phyloP scores from a whole-genome alignment of 2,113 vertebrate genomes.

The Sturnus vulgaris region DNA sequence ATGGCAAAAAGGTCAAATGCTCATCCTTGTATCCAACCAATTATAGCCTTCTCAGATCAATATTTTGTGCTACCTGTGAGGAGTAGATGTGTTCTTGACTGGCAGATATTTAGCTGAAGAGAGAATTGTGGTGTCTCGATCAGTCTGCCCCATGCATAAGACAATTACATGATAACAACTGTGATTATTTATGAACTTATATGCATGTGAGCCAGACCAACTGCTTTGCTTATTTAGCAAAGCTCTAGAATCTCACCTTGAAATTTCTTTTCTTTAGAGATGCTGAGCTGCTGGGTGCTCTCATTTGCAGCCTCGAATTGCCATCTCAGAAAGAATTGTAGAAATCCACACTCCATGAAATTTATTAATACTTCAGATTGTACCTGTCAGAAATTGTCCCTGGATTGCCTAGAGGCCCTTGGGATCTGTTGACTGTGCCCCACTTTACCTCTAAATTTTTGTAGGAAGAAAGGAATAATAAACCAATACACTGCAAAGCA shows the following conservation, averaged over 20 bases:
- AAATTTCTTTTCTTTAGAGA: not conserved
- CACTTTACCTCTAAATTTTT: not conserved
- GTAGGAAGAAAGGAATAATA: not conserved
- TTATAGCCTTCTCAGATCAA: not conserved
- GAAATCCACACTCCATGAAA: not conserved
- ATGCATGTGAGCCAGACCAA: not conserved
- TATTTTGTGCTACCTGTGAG: not conserved
- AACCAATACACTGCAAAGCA: not conserved
- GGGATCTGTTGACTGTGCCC: not conserved
- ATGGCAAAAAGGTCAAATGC: not conserved
- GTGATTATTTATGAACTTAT: not conserved
- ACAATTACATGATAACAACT: not conserved
- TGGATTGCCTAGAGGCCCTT: not conserved
- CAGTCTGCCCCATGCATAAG: not conserved
- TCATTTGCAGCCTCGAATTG: not conserved
- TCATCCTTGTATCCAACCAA: not conserved
- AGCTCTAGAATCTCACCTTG: not conserved
- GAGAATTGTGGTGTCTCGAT: not conserved
- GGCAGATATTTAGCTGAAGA: not conserved
- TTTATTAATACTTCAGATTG: conserved; percentile 16
- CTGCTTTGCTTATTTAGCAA: not conserved
- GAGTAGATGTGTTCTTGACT: not conserved
- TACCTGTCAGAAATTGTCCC: not conserved
- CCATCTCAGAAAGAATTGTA: not conserved
- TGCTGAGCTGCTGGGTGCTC: not conserved